Base-by-base conservation (phyloP, 2,888 invertebrate species). In the Harpagoxenus sublaevis region DNA sequence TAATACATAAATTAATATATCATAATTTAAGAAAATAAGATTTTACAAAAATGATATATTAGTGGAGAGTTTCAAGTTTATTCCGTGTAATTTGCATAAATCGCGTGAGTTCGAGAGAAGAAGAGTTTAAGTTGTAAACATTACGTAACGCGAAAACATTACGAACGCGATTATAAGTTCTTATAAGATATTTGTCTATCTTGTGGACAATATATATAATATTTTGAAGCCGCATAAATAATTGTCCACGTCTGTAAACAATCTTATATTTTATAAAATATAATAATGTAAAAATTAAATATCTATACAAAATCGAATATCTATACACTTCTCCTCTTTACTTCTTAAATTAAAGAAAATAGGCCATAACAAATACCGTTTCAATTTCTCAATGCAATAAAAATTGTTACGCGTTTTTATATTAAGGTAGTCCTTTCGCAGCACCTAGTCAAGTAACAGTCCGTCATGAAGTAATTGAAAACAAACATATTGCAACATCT, bases 61-160 rank as follows among this genome's bases (percentile, higher is more conserved):
- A 75, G 48, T 31, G 48, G 10, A 63, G 1, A n/a, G 51, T 75
- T 23, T 63, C 10, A 77, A 28, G 39, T 51, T 53, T 28, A 65
- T 12, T 28, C 51, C 15, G 3, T 9, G 4, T 39, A 65, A 77
- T 65, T 28, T 31, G 12, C 3, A 18, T 8, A 23, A 28, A 18
- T 73, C 18, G 18, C 10, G 18, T 57, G 60, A 35, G 35, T 28
- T 15, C 18, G 48, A n/a, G 5, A 63, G 15, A 28, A 35, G n/a
- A n/a, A 63, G 8, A 74, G 3, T 60, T 75, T 75, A 75, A 75
- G 6, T 63, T 51, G 39, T 18, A 51, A 75, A 63, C 51, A 39
- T 23, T 63, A 23, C 18, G 18, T 39, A 28, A 12, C 12, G 57
- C 6, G 0, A 23, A 18, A 42, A 48, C 23, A 62, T 75, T 75